phyloP scores from a whole-genome alignment of 2,113 vertebrate species.

The Pseudorhombus dupliciocellatus region DNA sequence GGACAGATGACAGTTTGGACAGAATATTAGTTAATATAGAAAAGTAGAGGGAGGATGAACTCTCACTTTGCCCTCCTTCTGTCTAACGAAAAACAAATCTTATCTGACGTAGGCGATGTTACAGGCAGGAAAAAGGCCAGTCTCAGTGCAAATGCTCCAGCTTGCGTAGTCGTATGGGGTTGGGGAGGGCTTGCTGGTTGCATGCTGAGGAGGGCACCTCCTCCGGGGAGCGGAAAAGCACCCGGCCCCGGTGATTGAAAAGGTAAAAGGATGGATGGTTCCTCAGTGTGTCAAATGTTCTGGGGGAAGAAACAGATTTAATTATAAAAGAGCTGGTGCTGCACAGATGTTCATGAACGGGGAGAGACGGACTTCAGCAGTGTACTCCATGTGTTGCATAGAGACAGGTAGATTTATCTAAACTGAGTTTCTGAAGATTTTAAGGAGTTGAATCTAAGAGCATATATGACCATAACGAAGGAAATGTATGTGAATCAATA shows the following conservation, averaged over 20 bases:
- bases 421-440: background rate
- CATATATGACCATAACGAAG: too few relatives aligned
- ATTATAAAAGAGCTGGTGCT: background rate
- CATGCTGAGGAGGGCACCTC: slow-evolving; percentile 83
- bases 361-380: too few relatives aligned
- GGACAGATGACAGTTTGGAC: slow-evolving; percentile 73
- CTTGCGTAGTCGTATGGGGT: slow-evolving; percentile 92
- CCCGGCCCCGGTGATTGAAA: slow-evolving; percentile 95
- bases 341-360: background rate
- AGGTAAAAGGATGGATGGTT: slow-evolving; percentile 98
- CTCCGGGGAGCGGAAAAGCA: slow-evolving; percentile 89
- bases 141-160: slow-evolving; percentile 91
- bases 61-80: slow-evolving; percentile 45
- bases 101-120: slow-evolving; percentile 51
- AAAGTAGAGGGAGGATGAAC: slow-evolving; percentile 49
- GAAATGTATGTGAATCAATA: too few relatives aligned
- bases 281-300: slow-evolving; percentile 97
- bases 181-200: slow-evolving; percentile 88
- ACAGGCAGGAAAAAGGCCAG: slow-evolving; percentile 66
- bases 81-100: slow-evolving; percentile 65
- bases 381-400: background rate
- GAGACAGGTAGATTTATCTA: too few relatives aligned
- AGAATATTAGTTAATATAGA: slow-evolving; percentile 77
- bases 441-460: background rate
- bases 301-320: slow-evolving; percentile 52